phyloP scores from a whole-genome alignment of 2,113 vertebrate genomes.

The Pluvialis apricaria region DNA sequence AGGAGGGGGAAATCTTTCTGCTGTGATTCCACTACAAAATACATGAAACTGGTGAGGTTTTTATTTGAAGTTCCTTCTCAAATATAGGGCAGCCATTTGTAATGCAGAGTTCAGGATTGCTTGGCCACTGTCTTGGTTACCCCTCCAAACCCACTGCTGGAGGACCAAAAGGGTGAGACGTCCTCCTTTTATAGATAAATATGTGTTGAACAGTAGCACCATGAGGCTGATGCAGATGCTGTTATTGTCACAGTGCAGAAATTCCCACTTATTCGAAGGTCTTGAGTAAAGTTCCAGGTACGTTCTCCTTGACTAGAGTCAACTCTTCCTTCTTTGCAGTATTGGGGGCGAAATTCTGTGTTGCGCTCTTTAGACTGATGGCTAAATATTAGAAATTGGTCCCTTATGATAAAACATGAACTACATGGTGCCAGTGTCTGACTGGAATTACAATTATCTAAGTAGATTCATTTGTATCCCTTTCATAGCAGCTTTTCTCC shows the following conservation, averaged over 20 bases:
- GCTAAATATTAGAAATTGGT: neutral
- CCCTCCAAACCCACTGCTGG: neutral
- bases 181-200: neutral
- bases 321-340: neutral
- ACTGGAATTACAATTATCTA: constrained; percentile 66
- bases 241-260: neutral
- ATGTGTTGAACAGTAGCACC: neutral
- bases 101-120: fast-evolving
- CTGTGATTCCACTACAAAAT: neutral
- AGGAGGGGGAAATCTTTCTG: neutral
- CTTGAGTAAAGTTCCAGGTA: neutral
- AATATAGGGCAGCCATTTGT: neutral
- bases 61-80: constrained; percentile 10
- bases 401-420: constrained; percentile 59
- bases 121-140: neutral
- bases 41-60: neutral
- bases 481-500: constrained; percentile 44
- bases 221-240: neutral
- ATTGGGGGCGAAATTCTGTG: neutral
- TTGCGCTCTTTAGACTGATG: neutral
- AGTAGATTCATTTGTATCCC: constrained; percentile 61
- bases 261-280: neutral
- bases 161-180: neutral
- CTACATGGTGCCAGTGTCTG: constrained; percentile 54
- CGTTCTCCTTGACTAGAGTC: fast-evolving